Percentiles rank a stretch among this genome's conserved stretches.
phyloP scores from a whole-genome alignment of 2,797 vertebrate species.

The Chiroxiphia lanceolata region DNA sequence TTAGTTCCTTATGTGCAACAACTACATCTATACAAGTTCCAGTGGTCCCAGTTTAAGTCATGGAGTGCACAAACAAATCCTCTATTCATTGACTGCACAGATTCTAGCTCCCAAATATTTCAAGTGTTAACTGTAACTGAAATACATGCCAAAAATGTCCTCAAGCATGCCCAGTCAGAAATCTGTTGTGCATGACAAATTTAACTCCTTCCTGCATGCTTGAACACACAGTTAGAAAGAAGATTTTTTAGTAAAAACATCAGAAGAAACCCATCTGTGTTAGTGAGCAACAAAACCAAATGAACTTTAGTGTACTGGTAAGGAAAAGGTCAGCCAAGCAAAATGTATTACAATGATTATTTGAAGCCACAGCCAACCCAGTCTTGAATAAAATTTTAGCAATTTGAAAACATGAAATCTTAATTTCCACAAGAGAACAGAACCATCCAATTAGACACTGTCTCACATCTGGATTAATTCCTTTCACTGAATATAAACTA shows the following conservation, averaged over 20 bases:
- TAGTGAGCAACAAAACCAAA: background rate
- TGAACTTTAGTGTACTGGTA: background rate
- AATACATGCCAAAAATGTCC: background rate
- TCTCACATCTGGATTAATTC: background rate
- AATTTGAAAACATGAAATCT: background rate
- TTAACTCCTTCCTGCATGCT: background rate
- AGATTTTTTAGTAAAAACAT: background rate
- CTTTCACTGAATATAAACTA: background rate
- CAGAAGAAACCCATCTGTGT: background rate
- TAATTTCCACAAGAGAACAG: background rate
- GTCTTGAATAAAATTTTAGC: background rate
- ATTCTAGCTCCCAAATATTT: background rate
- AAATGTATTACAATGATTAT: background rate
- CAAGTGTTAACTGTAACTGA: constrained; percentile 8
- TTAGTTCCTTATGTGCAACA: constrained; percentile 38
- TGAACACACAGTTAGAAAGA: background rate
- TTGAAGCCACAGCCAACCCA: background rate
- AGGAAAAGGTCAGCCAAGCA: background rate
- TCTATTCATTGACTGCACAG: background rate
- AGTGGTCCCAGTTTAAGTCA: background rate
- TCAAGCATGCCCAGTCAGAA: background rate
- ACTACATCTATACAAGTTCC: background rate
- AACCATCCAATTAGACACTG: background rate
- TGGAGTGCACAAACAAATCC: background rate
- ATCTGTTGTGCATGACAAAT: background rate